A percentile compares a stretch with the other conserved stretches of the same genome.
phyloP scores from a whole-genome alignment of 2,113 vertebrate species.

The Pelvicachromis taeniatus region DNA sequence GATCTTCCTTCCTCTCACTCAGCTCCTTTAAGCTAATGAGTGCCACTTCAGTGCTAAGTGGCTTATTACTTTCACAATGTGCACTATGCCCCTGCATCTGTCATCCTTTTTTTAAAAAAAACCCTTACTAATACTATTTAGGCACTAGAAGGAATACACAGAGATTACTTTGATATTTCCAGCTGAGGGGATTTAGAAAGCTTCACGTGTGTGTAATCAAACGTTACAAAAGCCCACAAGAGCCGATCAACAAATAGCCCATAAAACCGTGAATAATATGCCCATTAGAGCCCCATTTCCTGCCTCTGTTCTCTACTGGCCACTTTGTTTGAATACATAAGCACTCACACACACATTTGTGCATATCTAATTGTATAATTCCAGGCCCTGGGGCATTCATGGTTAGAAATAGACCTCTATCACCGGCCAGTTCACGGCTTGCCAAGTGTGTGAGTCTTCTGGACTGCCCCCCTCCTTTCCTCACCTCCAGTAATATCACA shows the following conservation, averaged over 20 bases:
- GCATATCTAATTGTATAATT: conserved; percentile 60
- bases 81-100: conserved; percentile 39
- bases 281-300: conserved; percentile 56
- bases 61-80: conserved; percentile 50
- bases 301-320: conserved; percentile 50
- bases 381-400: conserved; percentile 23
- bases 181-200: conserved; percentile 5
- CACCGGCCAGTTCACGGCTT: background rate
- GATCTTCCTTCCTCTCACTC: conserved; percentile 53
- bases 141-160: conserved; percentile 6
- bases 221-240: conserved; percentile 23
- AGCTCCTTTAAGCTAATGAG: conserved; percentile 33
- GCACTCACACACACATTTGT: conserved; percentile 46
- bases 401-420: conserved; percentile 36
- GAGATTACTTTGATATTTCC: conserved; percentile 10
- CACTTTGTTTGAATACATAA: conserved; percentile 49
- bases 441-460: conserved; percentile 4
- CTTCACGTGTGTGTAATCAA: conserved; percentile 26
- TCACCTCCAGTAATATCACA: background rate
- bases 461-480: background rate
- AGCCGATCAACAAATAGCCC: conserved; percentile 53
- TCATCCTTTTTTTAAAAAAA: conserved; percentile 41
- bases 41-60: conserved; percentile 61
- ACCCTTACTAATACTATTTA: conserved; percentile 11
- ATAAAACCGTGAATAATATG: conserved; percentile 55